Percentiles rank a stretch among this genome's conserved stretches.
These are phyloP conservation scores for Nipponia nippon DNA, from an alignment of 2,113 vertebrate genomes.

Conservation along the genomic window DNA sequence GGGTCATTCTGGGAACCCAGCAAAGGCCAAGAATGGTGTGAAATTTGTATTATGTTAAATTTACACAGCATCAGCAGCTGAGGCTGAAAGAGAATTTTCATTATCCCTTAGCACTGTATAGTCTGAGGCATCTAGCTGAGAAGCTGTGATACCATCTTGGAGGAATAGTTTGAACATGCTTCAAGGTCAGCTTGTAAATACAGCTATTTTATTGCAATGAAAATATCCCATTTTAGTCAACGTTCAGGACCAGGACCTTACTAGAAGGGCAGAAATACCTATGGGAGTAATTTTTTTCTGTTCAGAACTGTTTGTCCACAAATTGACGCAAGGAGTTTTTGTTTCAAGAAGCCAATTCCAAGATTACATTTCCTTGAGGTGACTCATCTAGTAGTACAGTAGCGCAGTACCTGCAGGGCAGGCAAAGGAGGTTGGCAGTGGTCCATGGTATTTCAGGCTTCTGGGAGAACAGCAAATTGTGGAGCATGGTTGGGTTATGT, in stretches of 20 bases:
- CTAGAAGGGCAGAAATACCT: neutral
- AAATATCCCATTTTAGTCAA: neutral
- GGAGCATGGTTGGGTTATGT: neutral
- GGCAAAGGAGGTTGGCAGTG: neutral
- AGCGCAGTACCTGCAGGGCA: neutral
- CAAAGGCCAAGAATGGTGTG: neutral
- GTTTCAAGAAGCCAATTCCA: neutral
- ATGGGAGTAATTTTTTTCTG: neutral
- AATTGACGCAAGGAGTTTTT: neutral
- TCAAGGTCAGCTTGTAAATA: neutral
- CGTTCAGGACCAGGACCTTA: neutral
- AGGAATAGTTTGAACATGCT: neutral
- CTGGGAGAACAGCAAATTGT: neutral
- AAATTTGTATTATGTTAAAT: neutral
- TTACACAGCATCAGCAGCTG: neutral
- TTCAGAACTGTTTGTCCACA: neutral
- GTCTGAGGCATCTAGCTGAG: neutral
- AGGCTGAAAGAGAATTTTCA: neutral
- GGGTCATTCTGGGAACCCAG: neutral
- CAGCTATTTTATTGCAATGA: neutral
- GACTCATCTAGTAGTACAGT: neutral
- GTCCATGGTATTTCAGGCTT: neutral
- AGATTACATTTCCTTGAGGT: neutral
- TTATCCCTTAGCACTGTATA: neutral
- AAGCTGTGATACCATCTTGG: neutral